Conservation (phyloP, 2,113 vertebrate species). For the Sclerurus mexicanus region DNA sequence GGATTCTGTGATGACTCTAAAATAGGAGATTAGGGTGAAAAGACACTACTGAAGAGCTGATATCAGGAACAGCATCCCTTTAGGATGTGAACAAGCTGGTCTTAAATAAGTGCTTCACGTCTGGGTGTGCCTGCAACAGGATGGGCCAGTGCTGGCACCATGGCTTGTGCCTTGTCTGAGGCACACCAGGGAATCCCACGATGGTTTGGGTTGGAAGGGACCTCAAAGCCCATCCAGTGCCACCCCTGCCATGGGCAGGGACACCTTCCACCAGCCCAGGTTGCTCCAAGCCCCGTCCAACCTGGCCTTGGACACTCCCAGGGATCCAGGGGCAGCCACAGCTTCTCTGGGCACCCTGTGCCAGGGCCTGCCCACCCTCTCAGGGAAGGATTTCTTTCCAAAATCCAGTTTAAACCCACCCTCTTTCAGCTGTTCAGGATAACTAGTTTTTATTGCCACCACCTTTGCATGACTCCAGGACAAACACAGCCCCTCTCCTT, state of each 20-base stretch:
- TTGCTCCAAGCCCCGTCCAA: not conserved
- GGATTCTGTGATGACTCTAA: not conserved
- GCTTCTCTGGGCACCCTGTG: not conserved
- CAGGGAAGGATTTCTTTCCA: not conserved
- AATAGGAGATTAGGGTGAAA: not conserved
- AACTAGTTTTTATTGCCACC: too few species aligned
- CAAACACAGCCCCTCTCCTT: not conserved
- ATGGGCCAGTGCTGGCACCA: not conserved
- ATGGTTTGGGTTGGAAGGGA: not conserved
- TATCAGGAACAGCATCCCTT: not conserved
- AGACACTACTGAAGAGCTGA: not conserved
- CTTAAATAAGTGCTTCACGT: not conserved
- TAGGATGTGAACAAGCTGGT: not conserved
- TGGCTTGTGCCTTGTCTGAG: not conserved
- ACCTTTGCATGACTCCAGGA: not conserved
- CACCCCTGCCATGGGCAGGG: not conserved
- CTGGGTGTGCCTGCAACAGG: not conserved
- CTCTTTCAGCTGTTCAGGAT: not conserved
- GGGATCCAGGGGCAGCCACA: not conserved
- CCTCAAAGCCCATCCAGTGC: rapidly evolving
- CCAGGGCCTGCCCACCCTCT: not conserved
- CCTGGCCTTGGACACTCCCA: not conserved
- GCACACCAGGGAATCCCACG: not conserved
- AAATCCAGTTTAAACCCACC: not conserved
- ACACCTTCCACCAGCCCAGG: not conserved